Evolutionary conservation across 1,140 invertebrate species (phyloP).

Genomic region (Drosophila tropicalis): DNA sequence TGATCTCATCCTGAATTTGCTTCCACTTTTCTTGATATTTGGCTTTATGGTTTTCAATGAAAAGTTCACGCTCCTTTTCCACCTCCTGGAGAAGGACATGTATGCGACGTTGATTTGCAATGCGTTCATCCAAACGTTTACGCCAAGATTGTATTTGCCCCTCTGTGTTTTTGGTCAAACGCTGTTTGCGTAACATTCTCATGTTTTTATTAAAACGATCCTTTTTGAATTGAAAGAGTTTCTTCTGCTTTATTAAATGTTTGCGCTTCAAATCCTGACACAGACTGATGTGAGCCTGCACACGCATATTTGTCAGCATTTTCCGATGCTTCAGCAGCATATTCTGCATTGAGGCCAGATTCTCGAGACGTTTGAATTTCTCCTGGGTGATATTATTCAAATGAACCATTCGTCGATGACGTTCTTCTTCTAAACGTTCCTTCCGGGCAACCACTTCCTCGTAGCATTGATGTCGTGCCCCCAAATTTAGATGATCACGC

Average conservation of each 20-base stretch:
- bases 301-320: slow-evolving; percentile 64
- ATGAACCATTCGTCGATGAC: slow-evolving; percentile 46
- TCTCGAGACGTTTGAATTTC: slow-evolving; percentile 57
- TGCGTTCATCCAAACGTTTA: slow-evolving; percentile 67
- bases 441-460: slow-evolving; percentile 64
- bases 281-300: slow-evolving; percentile 55
- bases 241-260: slow-evolving; percentile 72
- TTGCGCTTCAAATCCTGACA: slow-evolving; percentile 69
- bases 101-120: slow-evolving; percentile 60
- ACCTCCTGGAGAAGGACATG: slow-evolving; percentile 52
- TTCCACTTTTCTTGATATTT: slow-evolving; percentile 61
- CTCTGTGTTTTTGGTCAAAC: slow-evolving; percentile 39
- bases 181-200: slow-evolving; percentile 49
- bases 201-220: slow-evolving; percentile 73
- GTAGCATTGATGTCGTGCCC: slow-evolving; percentile 51
- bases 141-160: slow-evolving; percentile 67
- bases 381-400: slow-evolving; percentile 53
- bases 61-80: slow-evolving; percentile 47
- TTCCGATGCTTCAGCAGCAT: slow-evolving; percentile 65
- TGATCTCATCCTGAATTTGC: slow-evolving; percentile 67
- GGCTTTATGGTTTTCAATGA: slow-evolving; percentile 65
- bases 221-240: slow-evolving; percentile 76
- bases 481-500: slow-evolving; percentile 61
- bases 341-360: slow-evolving; percentile 49
- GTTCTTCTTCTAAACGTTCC: slow-evolving; percentile 43